These are phyloP conservation scores for Littorina saxatilis DNA, from an alignment of 1,140 invertebrate species.

Conservation along the genomic window DNA sequence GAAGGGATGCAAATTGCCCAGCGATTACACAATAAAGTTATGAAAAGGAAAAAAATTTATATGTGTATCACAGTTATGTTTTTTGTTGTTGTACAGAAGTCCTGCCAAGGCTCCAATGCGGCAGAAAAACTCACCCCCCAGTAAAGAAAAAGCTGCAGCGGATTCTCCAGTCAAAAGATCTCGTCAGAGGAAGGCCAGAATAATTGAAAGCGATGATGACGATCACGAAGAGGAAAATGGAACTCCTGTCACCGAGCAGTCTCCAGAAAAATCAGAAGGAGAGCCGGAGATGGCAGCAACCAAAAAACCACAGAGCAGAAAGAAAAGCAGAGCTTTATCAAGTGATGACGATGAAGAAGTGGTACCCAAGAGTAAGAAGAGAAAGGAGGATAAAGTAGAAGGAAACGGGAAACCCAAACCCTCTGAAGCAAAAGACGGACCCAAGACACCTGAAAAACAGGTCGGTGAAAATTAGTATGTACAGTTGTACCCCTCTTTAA, in stretches of 20 bases:
- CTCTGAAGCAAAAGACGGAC: slow-evolving; percentile 1
- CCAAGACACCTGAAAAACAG: not conserved
- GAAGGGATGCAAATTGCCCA: too few species aligned
- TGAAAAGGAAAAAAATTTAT: too few species aligned
- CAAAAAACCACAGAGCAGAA: not conserved
- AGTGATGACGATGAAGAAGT: slow-evolving; percentile 13
- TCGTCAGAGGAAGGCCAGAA: slow-evolving; percentile 44
- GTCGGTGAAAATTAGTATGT: not conserved
- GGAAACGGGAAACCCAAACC: too few species aligned
- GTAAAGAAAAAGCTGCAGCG: slow-evolving; percentile 1
- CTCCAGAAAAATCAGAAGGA: not conserved
- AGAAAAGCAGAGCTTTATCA: not conserved
- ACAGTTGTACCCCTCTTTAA: too few species aligned
- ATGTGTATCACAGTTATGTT: too few species aligned
- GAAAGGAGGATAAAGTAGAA: not conserved
- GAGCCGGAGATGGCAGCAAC: not conserved
- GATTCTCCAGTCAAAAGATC: slow-evolving; percentile 30
- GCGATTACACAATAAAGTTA: too few species aligned
- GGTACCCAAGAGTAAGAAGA: not conserved
- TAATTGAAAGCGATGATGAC: slow-evolving; percentile 51
- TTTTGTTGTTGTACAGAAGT: slow-evolving; percentile 17
- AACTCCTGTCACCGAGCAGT: not conserved
- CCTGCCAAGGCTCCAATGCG: slow-evolving; percentile 47
- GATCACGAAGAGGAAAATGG: slow-evolving; percentile 44
- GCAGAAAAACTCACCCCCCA: slow-evolving; percentile 49